Conservation (phyloP, 2,797 vertebrate genomes). For the Neosilurus hyrtlii region DNA sequence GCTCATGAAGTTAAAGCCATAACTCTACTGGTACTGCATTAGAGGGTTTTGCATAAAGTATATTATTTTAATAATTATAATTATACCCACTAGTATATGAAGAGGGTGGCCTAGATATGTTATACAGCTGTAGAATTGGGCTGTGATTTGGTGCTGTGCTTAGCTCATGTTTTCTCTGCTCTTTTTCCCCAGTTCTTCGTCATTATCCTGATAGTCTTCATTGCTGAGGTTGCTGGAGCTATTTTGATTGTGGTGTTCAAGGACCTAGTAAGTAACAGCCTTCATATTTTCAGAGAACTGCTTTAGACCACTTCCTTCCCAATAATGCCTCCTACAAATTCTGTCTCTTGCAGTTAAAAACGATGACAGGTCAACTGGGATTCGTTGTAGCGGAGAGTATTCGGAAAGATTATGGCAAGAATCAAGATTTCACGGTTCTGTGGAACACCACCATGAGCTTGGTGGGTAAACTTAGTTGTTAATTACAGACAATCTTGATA, state of each 20-base stretch:
- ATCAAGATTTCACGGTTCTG: constrained; percentile 66
- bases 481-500: not conserved
- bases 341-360: constrained; percentile 62
- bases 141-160: not conserved
- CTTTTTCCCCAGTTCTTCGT: constrained; percentile 73
- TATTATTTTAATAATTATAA: not conserved
- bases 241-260: constrained; percentile 77
- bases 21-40: not conserved
- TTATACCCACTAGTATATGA: not conserved
- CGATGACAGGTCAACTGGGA: constrained; percentile 65
- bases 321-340: not conserved
- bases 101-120: not conserved
- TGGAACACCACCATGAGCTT: constrained; percentile 75
- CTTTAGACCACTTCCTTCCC: not conserved
- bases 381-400: constrained; percentile 59
- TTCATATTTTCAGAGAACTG: not conserved
- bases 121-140: not conserved
- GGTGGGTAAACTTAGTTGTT: constrained; percentile 56
- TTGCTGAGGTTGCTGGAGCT: constrained; percentile 76
- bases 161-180: not conserved
- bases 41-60: not conserved
- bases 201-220: constrained; percentile 77
- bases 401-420: constrained; percentile 64
- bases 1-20: too few relatives aligned
- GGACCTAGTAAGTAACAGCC: constrained; percentile 68